These are phyloP conservation scores for Eulithis prunata DNA, from an alignment of 2,888 invertebrate species.

Conservation along the genomic window DNA sequence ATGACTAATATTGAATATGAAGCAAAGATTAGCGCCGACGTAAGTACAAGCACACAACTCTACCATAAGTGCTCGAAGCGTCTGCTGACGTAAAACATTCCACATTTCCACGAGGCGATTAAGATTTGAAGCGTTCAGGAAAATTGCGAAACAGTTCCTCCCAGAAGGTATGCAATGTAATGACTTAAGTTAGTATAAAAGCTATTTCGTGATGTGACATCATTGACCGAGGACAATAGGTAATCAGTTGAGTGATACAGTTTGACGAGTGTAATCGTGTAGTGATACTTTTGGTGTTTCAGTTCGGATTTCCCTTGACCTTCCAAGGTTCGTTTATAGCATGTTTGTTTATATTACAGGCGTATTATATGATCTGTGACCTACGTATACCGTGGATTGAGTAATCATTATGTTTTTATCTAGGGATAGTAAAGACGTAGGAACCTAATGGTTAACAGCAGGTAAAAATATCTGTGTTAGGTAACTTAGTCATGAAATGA, in stretches of 20 bases:
- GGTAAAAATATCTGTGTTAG: no score
- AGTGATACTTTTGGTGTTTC: conserved; percentile 26
- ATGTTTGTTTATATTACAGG: no score
- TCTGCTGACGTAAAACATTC: conserved; percentile 6
- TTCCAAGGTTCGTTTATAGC: conserved; percentile 22
- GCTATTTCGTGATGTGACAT: conserved; percentile 25
- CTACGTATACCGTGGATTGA: no score
- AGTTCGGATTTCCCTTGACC: conserved; percentile 36
- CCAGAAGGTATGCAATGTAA: conserved; percentile 3
- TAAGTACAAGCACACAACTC: neutral
- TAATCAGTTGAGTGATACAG: conserved; percentile 18
- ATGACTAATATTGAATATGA: neutral
- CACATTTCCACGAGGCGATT: neutral
- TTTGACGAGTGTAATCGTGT: conserved; percentile 23
- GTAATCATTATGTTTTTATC: no score
- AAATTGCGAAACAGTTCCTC: conserved; percentile 4
- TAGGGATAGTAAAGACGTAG: no score
- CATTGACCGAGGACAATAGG: conserved; percentile 11
- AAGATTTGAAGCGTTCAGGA: conserved; percentile 14
- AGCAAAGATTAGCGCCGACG: conserved; percentile 4
- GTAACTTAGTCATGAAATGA: no score
- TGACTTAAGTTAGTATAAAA: neutral
- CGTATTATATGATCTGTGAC: no score
- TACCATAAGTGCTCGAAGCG: neutral
- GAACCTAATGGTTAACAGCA: no score